Conservation (phyloP, 1,140 invertebrate species). For the Ooceraea biroi region DNA sequence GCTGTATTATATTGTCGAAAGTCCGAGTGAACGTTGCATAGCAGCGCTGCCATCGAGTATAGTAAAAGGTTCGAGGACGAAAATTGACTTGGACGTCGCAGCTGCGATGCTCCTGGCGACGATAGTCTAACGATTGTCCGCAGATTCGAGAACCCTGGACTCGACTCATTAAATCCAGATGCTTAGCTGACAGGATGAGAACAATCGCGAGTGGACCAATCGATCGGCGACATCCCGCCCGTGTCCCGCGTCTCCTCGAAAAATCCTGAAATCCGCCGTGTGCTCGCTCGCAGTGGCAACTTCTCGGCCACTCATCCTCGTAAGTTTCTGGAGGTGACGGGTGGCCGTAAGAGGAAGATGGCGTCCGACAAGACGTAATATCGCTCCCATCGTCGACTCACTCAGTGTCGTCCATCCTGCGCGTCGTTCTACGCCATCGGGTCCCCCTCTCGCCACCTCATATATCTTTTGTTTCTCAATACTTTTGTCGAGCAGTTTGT, state of each 20-base stretch:
- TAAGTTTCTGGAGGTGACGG: constrained; percentile 69
- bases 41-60: too few species aligned
- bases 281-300: constrained; percentile 50
- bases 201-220: constrained; percentile 6
- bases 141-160: background rate
- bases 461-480: constrained; percentile 77
- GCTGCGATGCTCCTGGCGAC: background rate
- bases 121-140: background rate
- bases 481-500: constrained; percentile 71
- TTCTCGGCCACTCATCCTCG: constrained; percentile 61
- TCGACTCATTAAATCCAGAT: constrained; percentile 19
- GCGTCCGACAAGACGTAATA: constrained; percentile 73
- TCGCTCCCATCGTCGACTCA: constrained; percentile 71
- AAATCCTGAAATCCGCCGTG: constrained; percentile 48
- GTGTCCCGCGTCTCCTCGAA: constrained; percentile 36
- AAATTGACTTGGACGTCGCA: background rate
- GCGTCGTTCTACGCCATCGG: constrained; percentile 46
- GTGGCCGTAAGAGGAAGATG: constrained; percentile 69
- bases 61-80: background rate
- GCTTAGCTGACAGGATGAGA: background rate
- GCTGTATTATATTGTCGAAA: too few species aligned
- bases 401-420: constrained; percentile 63
- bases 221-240: constrained; percentile 30
- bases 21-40: too few species aligned
- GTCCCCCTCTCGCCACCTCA: constrained; percentile 51